phyloP scores from a whole-genome alignment of 2,888 invertebrate genomes.

The Carpatolechia fugitivella region DNA sequence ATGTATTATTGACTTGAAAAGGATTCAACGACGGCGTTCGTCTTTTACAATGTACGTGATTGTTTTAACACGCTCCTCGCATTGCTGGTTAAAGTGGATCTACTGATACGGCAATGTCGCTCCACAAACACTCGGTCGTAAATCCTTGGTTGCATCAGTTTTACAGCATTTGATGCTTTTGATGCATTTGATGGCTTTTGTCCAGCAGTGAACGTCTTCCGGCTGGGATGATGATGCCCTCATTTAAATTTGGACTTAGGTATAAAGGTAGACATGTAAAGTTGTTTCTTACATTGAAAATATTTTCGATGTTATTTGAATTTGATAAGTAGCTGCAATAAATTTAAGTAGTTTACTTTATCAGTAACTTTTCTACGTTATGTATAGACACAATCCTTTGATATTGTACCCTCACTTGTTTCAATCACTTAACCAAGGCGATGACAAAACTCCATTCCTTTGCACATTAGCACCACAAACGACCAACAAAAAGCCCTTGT shows the following conservation, averaged over 20 bases:
- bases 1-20: conserved; percentile 15
- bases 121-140: not conserved
- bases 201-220: too few relatives aligned
- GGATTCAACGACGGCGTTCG: conserved; percentile 16
- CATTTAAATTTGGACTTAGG: too few relatives aligned
- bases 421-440: conserved; percentile 36
- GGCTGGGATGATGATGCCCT: too few relatives aligned
- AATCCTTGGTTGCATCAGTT: not conserved
- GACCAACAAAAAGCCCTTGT: conserved; percentile 63
- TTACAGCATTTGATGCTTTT: not conserved
- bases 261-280: too few relatives aligned
- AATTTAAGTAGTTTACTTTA: too few relatives aligned
- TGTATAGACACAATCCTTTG: too few relatives aligned
- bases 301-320: too few relatives aligned
- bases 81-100: conserved; percentile 35
- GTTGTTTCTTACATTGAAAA: too few relatives aligned
- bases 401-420: too few relatives aligned
- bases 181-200: too few relatives aligned
- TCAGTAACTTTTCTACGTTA: too few relatives aligned
- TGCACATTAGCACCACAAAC: conserved; percentile 50
- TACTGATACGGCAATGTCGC: conserved; percentile 24
- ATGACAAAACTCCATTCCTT: conserved; percentile 25
- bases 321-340: too few relatives aligned
- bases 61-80: conserved; percentile 25
- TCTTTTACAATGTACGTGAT: conserved; percentile 19